Evolutionary conservation across 1,140 invertebrate genomes (phyloP).

Genomic region (Mercenaria mercenaria): DNA sequence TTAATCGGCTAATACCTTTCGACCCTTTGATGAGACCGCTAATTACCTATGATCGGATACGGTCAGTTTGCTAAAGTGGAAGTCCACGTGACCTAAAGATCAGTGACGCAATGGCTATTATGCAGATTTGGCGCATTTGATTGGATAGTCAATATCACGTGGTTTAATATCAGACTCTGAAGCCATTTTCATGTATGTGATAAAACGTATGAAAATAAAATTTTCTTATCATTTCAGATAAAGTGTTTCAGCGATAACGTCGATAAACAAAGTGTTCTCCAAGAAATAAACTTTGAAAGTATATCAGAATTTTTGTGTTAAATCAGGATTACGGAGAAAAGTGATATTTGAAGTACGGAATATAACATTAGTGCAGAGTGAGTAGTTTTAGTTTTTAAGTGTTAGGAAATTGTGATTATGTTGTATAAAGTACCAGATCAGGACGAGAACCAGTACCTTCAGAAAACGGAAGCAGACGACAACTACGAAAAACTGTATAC

Average conservation of each 20-base stretch:
- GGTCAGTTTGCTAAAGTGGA: neutral
- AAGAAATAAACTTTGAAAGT: neutral
- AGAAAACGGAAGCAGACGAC: constrained; percentile 53
- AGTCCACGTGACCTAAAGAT: neutral
- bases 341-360: neutral
- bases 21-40: neutral
- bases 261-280: neutral
- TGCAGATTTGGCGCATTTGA: neutral
- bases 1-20: too few relatives aligned
- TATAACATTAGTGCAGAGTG: neutral
- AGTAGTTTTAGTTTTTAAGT: neutral
- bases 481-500: constrained; percentile 54
- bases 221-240: constrained; percentile 50
- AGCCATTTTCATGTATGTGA: neutral
- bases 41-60: neutral
- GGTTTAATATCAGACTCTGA: neutral
- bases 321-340: neutral
- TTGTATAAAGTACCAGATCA: constrained; percentile 58
- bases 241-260: constrained; percentile 21
- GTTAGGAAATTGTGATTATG: constrained; percentile 45
- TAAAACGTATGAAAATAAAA: constrained; percentile 28
- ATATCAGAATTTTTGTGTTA: neutral
- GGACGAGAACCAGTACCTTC: constrained; percentile 53
- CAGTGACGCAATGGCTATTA: neutral
- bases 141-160: neutral